Evolutionary conservation across 2,797 vertebrate genomes (phyloP), one percentile per base, ranked within the genome.

Genomic region (Dromococcyx pavoninus): DNA sequence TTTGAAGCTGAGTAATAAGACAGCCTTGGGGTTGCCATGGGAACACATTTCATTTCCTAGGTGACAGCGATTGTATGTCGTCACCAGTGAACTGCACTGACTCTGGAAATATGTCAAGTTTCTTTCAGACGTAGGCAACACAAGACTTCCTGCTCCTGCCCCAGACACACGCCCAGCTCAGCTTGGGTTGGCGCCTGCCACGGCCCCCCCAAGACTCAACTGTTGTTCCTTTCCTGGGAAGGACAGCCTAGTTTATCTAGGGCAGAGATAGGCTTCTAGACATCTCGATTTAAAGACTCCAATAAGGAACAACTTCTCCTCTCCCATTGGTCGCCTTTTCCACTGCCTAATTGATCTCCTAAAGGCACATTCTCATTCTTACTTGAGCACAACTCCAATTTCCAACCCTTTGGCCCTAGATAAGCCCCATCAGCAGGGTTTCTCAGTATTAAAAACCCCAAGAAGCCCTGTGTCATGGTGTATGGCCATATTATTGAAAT

Each of bases 1-100:
- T 96, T 81, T 86, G 96, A 96, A 95, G 92, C 96, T 91, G 92
- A 96, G 96, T 94, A 97, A 95, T 95, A 98, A 95, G 2, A 44
- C 95, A 93, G 97, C 95, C 95, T 89, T 94, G 95, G 61, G 61
- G 96, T 98, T 97, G 94, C 98, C 96, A 98, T 98, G 78, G 97
- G 94, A 98, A 98, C 97, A 1, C 43, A 88, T 82, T 96, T 97
- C 96, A 98, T 98, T 83, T 95, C 97, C 98, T 98, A 97, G 97
- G 98, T 97, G 97, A 98, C 95, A 96, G 96, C 69, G 16, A 90
- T 69, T 51, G 83, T 94, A 95, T 97, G 97, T 96, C 85, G 93
- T 98, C 98, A 98, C 91, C 78, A 83, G 56, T 93, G 94, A 97
- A 96, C 97, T 24, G 44, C 97, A 82, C 89, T 61, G 37, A 88